phyloP scores from a whole-genome alignment of 2,888 invertebrate genomes.

The Drosophila multiciliata region DNA sequence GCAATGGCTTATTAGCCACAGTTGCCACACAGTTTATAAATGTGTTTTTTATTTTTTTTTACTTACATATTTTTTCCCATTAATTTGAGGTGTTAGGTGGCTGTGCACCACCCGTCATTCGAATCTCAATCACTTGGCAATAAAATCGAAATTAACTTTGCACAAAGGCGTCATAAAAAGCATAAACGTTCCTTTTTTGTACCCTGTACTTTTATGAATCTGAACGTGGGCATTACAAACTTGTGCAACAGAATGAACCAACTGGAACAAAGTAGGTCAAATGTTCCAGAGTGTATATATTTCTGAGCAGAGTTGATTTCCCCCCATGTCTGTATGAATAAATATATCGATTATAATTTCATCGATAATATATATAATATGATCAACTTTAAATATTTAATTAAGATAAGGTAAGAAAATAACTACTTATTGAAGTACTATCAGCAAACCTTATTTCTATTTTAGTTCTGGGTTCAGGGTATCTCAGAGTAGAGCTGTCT shows the following conservation, averaged over 20 bases:
- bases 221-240: neutral
- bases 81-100: conserved; percentile 47
- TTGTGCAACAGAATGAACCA: neutral
- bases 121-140: conserved; percentile 79
- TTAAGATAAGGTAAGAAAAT: neutral
- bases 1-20: conserved; percentile 65
- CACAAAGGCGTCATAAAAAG: conserved; percentile 71
- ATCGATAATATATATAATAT: too few species aligned
- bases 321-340: too few species aligned
- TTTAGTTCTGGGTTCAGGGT: neutral
- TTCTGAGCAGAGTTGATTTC: neutral
- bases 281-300: neutral
- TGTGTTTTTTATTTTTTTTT: conserved; percentile 14
- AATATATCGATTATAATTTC: too few species aligned
- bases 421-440: neutral
- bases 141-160: conserved; percentile 81
- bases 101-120: conserved; percentile 56
- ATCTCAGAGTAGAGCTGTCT: neutral
- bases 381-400: neutral
- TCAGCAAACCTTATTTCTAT: neutral
- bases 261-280: neutral
- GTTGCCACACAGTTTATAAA: conserved; percentile 26
- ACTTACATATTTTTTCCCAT: conserved; percentile 20
- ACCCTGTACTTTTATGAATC: neutral
- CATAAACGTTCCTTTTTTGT: conserved; percentile 45